phyloP scores from a whole-genome alignment of 1,140 invertebrate genomes.

The Scaptomyza pallida region DNA sequence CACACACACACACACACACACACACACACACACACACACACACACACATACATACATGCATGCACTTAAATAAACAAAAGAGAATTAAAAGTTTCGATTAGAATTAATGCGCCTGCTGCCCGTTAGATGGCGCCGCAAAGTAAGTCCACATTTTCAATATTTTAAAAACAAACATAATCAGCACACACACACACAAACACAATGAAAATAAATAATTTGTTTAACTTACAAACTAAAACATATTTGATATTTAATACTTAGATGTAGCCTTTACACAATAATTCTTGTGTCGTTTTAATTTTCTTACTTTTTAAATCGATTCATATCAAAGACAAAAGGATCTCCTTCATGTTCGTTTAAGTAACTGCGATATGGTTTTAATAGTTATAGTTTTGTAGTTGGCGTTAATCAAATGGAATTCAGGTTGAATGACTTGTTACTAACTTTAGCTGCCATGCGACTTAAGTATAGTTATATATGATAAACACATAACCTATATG shows the following conservation, averaged over 20 bases:
- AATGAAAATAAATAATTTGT: conserved; percentile 76
- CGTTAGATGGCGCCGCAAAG: conserved; percentile 3
- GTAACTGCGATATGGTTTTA: conserved; percentile 51
- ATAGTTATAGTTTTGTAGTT: conserved; percentile 33
- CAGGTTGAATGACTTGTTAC: conserved; percentile 60
- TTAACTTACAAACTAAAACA: conserved; percentile 67
- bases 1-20: conserved; percentile 16
- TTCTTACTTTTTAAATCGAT: conserved; percentile 3
- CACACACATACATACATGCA: neutral
- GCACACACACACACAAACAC: conserved; percentile 11
- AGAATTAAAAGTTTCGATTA: conserved; percentile 15
- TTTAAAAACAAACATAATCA: conserved; percentile 23
- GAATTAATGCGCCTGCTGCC: conserved; percentile 23
- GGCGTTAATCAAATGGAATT: conserved; percentile 66
- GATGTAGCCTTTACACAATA: conserved; percentile 65
- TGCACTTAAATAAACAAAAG: conserved; percentile 7
- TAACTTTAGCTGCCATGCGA: conserved; percentile 47
- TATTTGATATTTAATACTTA: conserved; percentile 82
- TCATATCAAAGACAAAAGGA: no score
- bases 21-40: conserved; percentile 7
- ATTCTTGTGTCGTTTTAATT: conserved; percentile 15
- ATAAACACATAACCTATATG: conserved; percentile 18
- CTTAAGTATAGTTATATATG: conserved; percentile 38
- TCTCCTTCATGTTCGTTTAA: conserved; percentile 39
- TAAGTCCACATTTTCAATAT: neutral